phyloP scores from a whole-genome alignment of 2,888 invertebrate species.

The Drosophila mercatorum region DNA sequence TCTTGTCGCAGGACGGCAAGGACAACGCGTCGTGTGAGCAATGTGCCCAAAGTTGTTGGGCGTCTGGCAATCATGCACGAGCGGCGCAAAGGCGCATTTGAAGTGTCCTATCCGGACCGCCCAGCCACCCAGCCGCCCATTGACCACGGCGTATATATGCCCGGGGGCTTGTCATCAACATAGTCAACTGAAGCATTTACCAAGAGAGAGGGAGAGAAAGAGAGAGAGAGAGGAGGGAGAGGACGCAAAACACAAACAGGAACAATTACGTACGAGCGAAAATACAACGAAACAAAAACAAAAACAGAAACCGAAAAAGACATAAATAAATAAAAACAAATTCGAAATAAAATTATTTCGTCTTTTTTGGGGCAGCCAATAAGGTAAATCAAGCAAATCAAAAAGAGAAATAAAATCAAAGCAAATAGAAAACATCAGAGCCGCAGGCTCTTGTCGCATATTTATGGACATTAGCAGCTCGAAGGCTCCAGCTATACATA shows the following conservation, averaged over 20 bases:
- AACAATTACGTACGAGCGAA: slow-evolving; percentile 62
- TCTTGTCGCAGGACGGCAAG: slow-evolving; percentile 42
- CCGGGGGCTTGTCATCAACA: slow-evolving; percentile 53
- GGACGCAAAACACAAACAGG: slow-evolving; percentile 53
- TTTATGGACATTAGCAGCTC: slow-evolving; percentile 39
- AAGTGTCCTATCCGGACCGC: slow-evolving; percentile 31
- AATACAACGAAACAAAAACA: slow-evolving; percentile 23
- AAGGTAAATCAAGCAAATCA: slow-evolving; percentile 68
- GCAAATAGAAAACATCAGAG: slow-evolving; percentile 51
- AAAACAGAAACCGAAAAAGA: slow-evolving; percentile 14
- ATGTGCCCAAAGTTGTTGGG: slow-evolving; percentile 37
- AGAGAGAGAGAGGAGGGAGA: neutral
- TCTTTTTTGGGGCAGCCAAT: slow-evolving; percentile 35
- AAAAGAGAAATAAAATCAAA: slow-evolving; percentile 66
- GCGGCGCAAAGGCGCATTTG: slow-evolving; percentile 55
- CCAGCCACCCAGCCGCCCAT: neutral
- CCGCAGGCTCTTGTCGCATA: slow-evolving; percentile 51
- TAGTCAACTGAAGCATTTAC: slow-evolving; percentile 15
- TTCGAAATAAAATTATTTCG: slow-evolving; percentile 44
- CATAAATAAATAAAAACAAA: slow-evolving; percentile 11
- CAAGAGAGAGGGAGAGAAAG: neutral
- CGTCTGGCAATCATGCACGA: slow-evolving; percentile 72
- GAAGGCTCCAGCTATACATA: neutral
- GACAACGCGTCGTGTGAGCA: slow-evolving; percentile 49
- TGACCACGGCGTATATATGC: slow-evolving; percentile 24